Evolutionary conservation across 2,113 vertebrate species (phyloP).

Genomic region (Colistium nudipinnis): DNA sequence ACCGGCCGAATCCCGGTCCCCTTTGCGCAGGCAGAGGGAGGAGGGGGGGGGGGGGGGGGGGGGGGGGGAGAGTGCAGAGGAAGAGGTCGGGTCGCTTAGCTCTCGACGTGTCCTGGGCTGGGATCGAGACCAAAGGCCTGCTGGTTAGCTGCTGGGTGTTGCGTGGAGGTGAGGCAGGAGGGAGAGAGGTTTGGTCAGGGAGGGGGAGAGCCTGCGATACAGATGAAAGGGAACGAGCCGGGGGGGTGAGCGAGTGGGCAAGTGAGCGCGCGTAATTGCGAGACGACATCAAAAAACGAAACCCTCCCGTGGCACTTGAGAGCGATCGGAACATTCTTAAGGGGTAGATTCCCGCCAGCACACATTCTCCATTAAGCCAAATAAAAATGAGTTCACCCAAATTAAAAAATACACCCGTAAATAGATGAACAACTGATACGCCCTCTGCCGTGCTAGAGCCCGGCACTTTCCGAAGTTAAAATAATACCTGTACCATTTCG

Average conservation of each 20-base stretch:
- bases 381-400: too few relatives aligned
- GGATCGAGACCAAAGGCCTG: slow-evolving; percentile 15
- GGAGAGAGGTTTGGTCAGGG: slow-evolving; percentile 31
- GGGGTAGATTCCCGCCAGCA: slow-evolving; percentile 19
- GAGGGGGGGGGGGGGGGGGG: slow-evolving; percentile 6
- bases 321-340: slow-evolving; percentile 37
- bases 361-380: too few relatives aligned
- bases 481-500: not conserved
- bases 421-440: too few relatives aligned
- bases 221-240: slow-evolving; percentile 50
- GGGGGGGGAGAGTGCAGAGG: slow-evolving; percentile 46
- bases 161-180: slow-evolving; percentile 12
- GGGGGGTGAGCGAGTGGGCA: slow-evolving; percentile 50
- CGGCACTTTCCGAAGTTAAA: not conserved
- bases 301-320: slow-evolving; percentile 23
- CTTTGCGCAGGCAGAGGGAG: slow-evolving; percentile 12
- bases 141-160: slow-evolving; percentile 31
- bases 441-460: too few relatives aligned
- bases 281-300: slow-evolving; percentile 51
- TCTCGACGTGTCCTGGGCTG: slow-evolving; percentile 27
- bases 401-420: too few relatives aligned
- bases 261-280: slow-evolving; percentile 50
- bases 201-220: slow-evolving; percentile 31
- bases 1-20: slow-evolving; percentile 54
- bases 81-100: not conserved